Evolutionary conservation across 2,888 invertebrate species (phyloP).

Genomic region (Nudaria mundana): DNA sequence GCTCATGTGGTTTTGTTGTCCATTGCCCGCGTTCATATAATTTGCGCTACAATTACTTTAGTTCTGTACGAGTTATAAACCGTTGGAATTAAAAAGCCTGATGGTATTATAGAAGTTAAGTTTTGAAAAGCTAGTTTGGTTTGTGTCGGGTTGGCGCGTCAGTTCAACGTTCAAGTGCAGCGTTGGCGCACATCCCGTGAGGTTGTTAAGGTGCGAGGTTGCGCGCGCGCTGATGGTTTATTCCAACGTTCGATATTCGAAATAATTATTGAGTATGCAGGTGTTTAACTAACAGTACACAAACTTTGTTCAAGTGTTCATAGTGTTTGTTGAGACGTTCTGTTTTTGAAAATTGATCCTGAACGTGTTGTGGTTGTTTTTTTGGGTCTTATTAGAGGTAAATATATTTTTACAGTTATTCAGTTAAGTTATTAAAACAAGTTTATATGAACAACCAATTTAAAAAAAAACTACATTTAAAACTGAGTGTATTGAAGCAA

Average conservation of each 20-base stretch:
- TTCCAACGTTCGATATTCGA: slow-evolving; percentile 46
- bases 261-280: slow-evolving; percentile 34
- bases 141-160: slow-evolving; percentile 53
- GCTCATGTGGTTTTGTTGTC: slow-evolving; percentile 62
- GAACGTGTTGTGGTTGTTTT: slow-evolving; percentile 39
- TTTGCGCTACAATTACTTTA: slow-evolving; percentile 46
- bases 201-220: slow-evolving; percentile 54
- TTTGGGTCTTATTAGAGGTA: slow-evolving; percentile 56
- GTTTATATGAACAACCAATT: slow-evolving; percentile 4
- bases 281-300: slow-evolving; percentile 35
- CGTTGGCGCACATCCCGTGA: slow-evolving; percentile 65
- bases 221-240: slow-evolving; percentile 51
- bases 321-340: slow-evolving; percentile 52
- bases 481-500: too few relatives aligned
- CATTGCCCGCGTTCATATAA: slow-evolving; percentile 55
- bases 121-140: too few relatives aligned
- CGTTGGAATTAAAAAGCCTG: slow-evolving; percentile 45
- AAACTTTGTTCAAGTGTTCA: slow-evolving; percentile 43
- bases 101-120: too few relatives aligned
- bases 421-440: slow-evolving; percentile 38
- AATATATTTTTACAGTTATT: slow-evolving; percentile 50
- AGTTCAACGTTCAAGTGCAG: slow-evolving; percentile 76
- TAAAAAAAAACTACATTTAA: background rate
- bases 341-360: slow-evolving; percentile 36
- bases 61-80: slow-evolving; percentile 41